phyloP scores from a whole-genome alignment of 2,113 vertebrate genomes.

The Narcine bancroftii region DNA sequence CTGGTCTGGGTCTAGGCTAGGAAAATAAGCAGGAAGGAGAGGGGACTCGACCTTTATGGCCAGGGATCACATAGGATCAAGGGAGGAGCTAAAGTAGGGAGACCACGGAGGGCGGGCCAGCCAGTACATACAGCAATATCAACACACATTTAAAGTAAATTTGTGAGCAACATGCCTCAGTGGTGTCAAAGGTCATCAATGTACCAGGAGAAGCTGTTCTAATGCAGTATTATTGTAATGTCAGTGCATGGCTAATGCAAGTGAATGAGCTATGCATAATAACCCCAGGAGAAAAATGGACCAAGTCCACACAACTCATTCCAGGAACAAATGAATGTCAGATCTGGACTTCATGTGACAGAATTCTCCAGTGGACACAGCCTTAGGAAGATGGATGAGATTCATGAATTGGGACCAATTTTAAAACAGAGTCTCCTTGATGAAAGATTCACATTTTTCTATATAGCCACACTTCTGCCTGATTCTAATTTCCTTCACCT shows the following conservation, averaged over 20 bases:
- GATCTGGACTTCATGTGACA: neutral
- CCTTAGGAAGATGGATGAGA: neutral
- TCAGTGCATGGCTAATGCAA: neutral
- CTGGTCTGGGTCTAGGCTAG: too few relatives aligned
- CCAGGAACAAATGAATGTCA: neutral
- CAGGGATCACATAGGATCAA: too few relatives aligned
- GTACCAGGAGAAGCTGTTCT: neutral
- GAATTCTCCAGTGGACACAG: neutral
- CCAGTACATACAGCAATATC: too few relatives aligned
- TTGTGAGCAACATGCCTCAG: neutral
- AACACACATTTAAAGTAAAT: neutral
- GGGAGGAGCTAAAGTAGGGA: too few relatives aligned
- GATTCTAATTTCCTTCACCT: neutral
- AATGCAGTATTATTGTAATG: constrained; percentile 4
- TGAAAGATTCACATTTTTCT: neutral
- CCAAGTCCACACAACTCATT: neutral
- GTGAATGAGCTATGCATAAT: neutral
- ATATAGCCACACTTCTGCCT: neutral
- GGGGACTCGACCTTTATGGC: too few relatives aligned
- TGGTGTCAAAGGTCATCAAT: neutral
- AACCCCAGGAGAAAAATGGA: constrained; percentile 1
- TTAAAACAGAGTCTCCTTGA: neutral
- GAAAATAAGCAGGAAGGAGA: too few relatives aligned
- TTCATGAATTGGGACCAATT: constrained; percentile 19
- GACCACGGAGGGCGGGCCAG: too few relatives aligned